A percentile compares a stretch with the other conserved stretches of the same genome.
Conservation (phyloP, 2,888 invertebrate genomes). For the Monopis laevigella region DNA sequence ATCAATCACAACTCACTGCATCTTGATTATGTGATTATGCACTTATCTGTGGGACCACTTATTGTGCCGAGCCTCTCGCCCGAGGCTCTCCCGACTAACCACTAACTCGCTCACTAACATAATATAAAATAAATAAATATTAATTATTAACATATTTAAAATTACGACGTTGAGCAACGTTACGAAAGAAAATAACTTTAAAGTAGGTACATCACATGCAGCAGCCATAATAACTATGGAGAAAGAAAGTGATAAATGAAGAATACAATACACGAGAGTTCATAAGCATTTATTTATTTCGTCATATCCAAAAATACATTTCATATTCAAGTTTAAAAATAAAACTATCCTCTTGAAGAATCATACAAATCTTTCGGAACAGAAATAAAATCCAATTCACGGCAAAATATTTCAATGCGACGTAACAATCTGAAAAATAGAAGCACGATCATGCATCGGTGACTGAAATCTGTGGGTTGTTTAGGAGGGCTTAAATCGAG, state of each 20-base stretch:
- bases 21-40: conserved; percentile 51
- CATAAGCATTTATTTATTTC: no score
- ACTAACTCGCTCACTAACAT: conserved; percentile 2
- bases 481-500: conserved; percentile 39
- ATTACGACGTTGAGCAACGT: conserved; percentile 16
- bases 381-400: no score
- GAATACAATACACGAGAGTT: no score
- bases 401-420: neutral
- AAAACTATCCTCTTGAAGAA: no score
- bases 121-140: conserved; percentile 12
- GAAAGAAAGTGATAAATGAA: neutral
- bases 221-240: neutral
- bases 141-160: conserved; percentile 17
- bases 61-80: conserved; percentile 5
- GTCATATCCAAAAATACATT: no score
- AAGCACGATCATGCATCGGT: conserved; percentile 3
- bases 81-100: conserved; percentile 2
- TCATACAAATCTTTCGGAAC: no score
- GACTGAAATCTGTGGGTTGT: conserved; percentile 6
- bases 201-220: conserved; percentile 3
- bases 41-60: conserved; percentile 24
- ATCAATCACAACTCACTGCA: conserved; percentile 30
- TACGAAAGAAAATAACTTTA: neutral
- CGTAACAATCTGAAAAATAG: conserved; percentile 7
- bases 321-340: no score